These are phyloP conservation scores for Triplophysa siluroides DNA, from an alignment of 2,113 vertebrate species.

Conservation along the genomic window DNA sequence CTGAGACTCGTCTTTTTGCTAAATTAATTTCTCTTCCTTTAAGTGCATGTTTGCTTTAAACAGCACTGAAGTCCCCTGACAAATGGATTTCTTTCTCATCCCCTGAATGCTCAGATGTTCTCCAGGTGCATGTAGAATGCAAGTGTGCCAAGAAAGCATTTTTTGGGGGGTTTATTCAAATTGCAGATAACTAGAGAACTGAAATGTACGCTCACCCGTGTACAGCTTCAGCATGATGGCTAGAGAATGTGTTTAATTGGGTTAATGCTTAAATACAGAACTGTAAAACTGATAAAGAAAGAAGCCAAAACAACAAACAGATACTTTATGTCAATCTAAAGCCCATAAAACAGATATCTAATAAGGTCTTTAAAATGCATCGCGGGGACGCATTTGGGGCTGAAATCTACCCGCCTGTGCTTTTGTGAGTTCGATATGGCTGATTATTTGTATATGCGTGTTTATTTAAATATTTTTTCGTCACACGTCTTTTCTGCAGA, in stretches of 20 bases:
- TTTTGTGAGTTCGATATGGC: neutral
- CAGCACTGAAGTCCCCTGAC: constrained; percentile 57
- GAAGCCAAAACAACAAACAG: neutral
- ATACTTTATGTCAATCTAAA: neutral
- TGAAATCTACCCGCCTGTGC: neutral
- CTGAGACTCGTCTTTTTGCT: constrained; percentile 68
- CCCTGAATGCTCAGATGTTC: constrained; percentile 24
- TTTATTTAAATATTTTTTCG: constrained; percentile 50
- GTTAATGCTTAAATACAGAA: neutral
- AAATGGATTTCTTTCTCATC: constrained; percentile 56
- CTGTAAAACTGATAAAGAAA: neutral
- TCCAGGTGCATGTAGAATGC: constrained; percentile 36
- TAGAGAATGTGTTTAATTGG: neutral
- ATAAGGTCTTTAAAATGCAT: no score
- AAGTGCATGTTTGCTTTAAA: constrained; percentile 50
- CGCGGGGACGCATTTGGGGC: neutral
- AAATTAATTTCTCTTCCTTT: constrained; percentile 70
- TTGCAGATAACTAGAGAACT: constrained; percentile 10
- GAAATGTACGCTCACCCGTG: constrained; percentile 11
- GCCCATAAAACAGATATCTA: no score
- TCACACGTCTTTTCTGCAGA: constrained; percentile 40
- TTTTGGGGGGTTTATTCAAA: constrained; percentile 10
- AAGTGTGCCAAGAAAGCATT: constrained; percentile 27
- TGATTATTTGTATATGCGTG: neutral
- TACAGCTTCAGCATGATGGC: neutral